Base-by-base conservation (phyloP, 2,888 invertebrate species). In the Conomelus anceps region DNA sequence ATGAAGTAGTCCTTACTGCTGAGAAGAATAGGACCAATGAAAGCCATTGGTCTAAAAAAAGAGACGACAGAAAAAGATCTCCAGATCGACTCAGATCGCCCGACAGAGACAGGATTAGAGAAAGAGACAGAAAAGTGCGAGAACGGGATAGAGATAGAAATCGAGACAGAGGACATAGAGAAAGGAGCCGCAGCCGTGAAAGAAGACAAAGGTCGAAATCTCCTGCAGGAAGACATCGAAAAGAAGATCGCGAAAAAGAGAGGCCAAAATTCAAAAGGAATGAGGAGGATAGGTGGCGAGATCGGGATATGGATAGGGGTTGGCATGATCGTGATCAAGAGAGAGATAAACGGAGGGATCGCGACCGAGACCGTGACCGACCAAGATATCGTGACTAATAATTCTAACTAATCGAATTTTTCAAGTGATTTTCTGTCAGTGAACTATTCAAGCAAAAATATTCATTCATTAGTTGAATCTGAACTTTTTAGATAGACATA, bases 71-170 rank as follows among this genome's bases (percentile, higher is more conserved):
- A 34, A 89, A 87, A 92, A 91, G 93, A 90, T 93, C 93, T 88
- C 92, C 93, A 29, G 94, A 95, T 3, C 94, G 94, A 90, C 86
- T 90, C 85, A 90, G 90, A 84, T 29, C 87, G 87, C 87, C 89
- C 23, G 89, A 89, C 23, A 89, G 90, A 85, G 88, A 94, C 84
- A 92, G 93, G 23, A n/a, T n/a, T n/a, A 63, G 63, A 13, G n/a
- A 63, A n/a, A 63, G n/a, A n/a, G 93, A 93, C 88, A 92, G 94
- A 87, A 90, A 92, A 84, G 22, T 22, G 89, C 92, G 93, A 86
- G 88, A 22, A 22, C 90, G 29, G 87, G 91, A 90, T 41, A 84
- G 84, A 89, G 88, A 22, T 22, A 90, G 63, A n/a, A 87, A 0
- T 63, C 88, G 88, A 29, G 90, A 90, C 0, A 89, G 88, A 86